Conservation (phyloP, 2,113 vertebrate species). For the Pao palembangensis region DNA sequence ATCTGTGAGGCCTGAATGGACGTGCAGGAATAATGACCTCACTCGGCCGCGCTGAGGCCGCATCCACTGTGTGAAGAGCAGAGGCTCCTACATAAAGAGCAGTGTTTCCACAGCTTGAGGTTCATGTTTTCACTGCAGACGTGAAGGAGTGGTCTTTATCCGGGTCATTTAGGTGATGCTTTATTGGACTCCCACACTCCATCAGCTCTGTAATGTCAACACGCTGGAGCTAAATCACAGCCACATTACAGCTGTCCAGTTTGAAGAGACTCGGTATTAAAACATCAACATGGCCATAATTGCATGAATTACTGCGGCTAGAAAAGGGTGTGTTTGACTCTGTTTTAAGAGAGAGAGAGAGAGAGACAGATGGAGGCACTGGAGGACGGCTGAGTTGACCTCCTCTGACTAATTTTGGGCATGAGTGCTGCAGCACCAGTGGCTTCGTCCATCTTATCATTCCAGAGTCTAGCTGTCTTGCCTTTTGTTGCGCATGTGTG, state of each 20-base stretch:
- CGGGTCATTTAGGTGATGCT: slow-evolving; percentile 2
- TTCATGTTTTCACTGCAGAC: background rate
- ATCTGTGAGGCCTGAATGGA: background rate
- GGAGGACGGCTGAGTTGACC: background rate
- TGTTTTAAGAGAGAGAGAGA: background rate
- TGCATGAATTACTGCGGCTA: slow-evolving; percentile 9
- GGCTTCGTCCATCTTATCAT: slow-evolving; percentile 43
- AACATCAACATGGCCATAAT: slow-evolving; percentile 17
- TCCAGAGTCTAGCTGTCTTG: slow-evolving; percentile 23
- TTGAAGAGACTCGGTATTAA: slow-evolving; percentile 3
- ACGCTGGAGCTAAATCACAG: slow-evolving; percentile 7
- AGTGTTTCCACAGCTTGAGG: background rate
- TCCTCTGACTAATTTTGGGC: slow-evolving; percentile 57
- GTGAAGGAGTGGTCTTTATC: background rate
- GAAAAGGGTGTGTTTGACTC: slow-evolving; percentile 12
- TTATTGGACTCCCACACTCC: slow-evolving; percentile 10
- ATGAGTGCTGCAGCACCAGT: slow-evolving; percentile 35
- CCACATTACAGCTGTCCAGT: slow-evolving; percentile 12
- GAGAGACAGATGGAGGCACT: background rate
- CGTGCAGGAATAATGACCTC: background rate
- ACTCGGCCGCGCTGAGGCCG: background rate
- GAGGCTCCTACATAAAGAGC: background rate
- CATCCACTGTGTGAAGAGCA: background rate
- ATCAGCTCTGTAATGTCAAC: slow-evolving; percentile 17
- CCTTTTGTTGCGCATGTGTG: slow-evolving; percentile 2